Evolutionary conservation across 2,888 invertebrate genomes (phyloP), one percentile per base, ranked within the genome.

Genomic region (Orthonychiurus folsomi): DNA sequence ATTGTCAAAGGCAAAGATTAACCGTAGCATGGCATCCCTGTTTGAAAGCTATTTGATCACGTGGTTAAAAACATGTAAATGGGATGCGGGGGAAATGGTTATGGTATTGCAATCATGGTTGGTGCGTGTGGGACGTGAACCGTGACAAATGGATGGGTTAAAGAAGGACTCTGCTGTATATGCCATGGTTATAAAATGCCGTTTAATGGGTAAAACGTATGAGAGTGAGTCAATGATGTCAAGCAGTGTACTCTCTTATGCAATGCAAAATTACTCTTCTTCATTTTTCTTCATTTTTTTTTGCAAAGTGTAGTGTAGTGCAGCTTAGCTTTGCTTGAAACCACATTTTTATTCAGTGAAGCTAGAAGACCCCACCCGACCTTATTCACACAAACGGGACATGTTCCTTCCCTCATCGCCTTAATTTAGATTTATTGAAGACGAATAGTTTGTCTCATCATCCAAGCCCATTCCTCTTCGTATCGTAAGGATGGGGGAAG

Each of bases 181-280:
- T n/a, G n/a, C 37, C 9, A 37, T 15, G 37, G 37, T 37, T 37
- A 37, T 37, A 37, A 37, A 37, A 37, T 37, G 37, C 37, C 37
- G 37, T 37, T 37, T 37, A 37, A 15, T 37, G 37, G n/a, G 15
- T 37, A 37, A 37, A 37, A 37, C 15, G 37, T 9, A 37, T 37
- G 37, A 37, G 37, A 37, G 37, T 37, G 37, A 37, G 37, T 37
- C 37, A 15, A 37, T 37, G 37, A 37, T 37, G 37, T 37, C 37
- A 37, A 37, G 37, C 37, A n/a, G n/a, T n/a, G n/a, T n/a, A n/a
- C n/a, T n/a, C n/a, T 37, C 37, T 37, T 37, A 37, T 37, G 37
- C 37, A 37, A 37, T 9, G 37, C 15, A 37, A 15, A 37, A 37
- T 37, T 37, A 37, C 37, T 5, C 37, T 37, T 37, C 37, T 37